These are phyloP conservation scores for Lagocephalus sceleratus DNA, from an alignment of 2,797 vertebrate genomes.

Conservation along the genomic window DNA sequence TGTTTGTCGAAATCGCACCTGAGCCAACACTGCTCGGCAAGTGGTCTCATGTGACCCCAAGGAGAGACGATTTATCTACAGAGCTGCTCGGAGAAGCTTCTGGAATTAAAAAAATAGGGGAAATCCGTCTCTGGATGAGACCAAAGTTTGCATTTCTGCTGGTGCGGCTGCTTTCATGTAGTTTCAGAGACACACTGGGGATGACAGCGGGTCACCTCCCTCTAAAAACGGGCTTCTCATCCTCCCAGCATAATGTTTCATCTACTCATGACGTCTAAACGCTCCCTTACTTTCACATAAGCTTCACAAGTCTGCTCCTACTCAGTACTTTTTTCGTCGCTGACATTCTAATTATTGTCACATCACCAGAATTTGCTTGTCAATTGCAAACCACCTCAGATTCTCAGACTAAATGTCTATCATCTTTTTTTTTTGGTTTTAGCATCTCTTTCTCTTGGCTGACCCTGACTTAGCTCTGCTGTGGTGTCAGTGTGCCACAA, in stretches of 20 bases:
- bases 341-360: background rate
- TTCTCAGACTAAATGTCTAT: background rate
- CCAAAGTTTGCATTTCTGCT: constrained; percentile 41
- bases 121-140: constrained; percentile 37
- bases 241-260: constrained; percentile 17
- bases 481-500: constrained; percentile 31
- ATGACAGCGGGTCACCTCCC: constrained; percentile 41
- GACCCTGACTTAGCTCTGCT: constrained; percentile 4
- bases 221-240: constrained; percentile 27
- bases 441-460: background rate
- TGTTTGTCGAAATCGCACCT: constrained; percentile 63
- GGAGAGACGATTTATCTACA: constrained; percentile 50
- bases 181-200: constrained; percentile 30
- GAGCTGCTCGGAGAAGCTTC: constrained; percentile 30
- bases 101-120: constrained; percentile 52
- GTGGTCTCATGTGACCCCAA: constrained; percentile 52
- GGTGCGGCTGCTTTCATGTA: constrained; percentile 53
- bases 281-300: background rate
- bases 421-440: background rate
- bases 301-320: background rate
- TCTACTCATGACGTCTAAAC: constrained; percentile 23
- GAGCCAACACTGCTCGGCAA: constrained; percentile 49
- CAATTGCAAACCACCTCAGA: background rate
- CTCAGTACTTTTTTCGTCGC: background rate
- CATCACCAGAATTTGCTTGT: background rate